phyloP scores from a whole-genome alignment of 2,888 invertebrate species.

The Xanthostigma xanthostigma region DNA sequence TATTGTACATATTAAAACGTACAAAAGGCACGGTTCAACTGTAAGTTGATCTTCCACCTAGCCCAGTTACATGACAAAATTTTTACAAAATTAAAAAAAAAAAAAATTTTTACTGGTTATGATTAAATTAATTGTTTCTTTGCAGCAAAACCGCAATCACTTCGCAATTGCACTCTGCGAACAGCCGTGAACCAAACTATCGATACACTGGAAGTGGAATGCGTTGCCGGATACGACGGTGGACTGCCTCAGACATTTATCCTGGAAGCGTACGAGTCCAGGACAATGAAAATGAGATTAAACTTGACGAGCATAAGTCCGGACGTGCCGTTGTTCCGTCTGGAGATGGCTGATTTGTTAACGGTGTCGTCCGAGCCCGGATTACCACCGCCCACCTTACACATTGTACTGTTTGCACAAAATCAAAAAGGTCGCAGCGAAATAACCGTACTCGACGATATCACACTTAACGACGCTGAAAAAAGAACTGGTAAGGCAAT shows the following conservation, averaged over 20 bases:
- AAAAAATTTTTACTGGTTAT: too few species aligned
- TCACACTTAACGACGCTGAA: conserved; percentile 75
- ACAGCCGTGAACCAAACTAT: conserved; percentile 42
- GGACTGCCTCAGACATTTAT: conserved; percentile 75
- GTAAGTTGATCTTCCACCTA: too few species aligned
- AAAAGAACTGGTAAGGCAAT: conserved; percentile 56
- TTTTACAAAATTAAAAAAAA: too few species aligned
- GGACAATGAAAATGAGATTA: conserved; percentile 51
- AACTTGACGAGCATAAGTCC: conserved; percentile 46
- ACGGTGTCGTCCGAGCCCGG: conserved; percentile 25
- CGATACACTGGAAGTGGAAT: conserved; percentile 60
- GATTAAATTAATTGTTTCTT: conserved; percentile 6
- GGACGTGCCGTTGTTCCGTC: conserved; percentile 45
- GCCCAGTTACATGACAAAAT: too few species aligned
- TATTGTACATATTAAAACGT: too few species aligned
- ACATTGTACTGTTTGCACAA: conserved; percentile 65
- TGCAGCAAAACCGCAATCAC: conserved; percentile 62
- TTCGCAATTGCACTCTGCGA: conserved; percentile 74
- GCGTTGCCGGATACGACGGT: conserved; percentile 78
- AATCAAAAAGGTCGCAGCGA: conserved; percentile 79
- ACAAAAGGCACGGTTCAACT: too few species aligned
- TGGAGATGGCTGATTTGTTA: conserved; percentile 46
- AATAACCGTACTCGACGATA: conserved; percentile 66
- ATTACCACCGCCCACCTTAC: conserved; percentile 44
- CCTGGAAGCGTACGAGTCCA: conserved; percentile 66